Evolutionary conservation across 2,113 vertebrate genomes (phyloP), one percentile per base, ranked within the genome.

Genomic region (Oryzias woworae): DNA sequence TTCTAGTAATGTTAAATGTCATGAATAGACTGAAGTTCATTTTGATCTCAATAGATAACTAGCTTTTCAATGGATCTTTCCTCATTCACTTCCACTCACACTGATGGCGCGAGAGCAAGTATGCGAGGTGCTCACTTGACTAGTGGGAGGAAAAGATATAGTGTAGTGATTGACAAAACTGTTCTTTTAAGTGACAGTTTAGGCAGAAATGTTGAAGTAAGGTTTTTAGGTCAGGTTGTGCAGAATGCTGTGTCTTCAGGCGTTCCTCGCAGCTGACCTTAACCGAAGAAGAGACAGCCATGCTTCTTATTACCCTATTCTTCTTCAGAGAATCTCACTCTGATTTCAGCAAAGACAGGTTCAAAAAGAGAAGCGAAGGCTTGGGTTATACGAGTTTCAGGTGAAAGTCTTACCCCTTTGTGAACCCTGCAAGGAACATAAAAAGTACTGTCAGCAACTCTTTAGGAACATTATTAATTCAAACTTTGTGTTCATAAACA

Each of bases 181-280:
- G 12, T 36, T 44, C 50, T 20, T 63, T 63, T 26, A 31, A 46
- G 41, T 54, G 61, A 47, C 51, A 54, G 17, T 47, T 28, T 20
- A n/a, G 52, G 50, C 24, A 45, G 3, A 53, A 46, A 53, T 53
- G 61, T 54, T 54, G 61, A 63, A 46, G 50, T 18, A 24, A 43
- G 61, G 61, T 45, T 54, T 53, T 63, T 0, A 54, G 61, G 61
- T 63, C 61, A 45, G 50, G 22, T 50, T 6, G 47, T 14, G 16
- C 36, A 63, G 61, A 63, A 54, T 63, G 61, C n/a, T 6, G 41
- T 46, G 17, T 46, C 61, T 31, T 23, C 42, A 54, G 61, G 61
- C 50, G 14, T 46, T 63, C 10, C 23, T 31, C 3, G n/a, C 42
- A 63, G 61, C n/a, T 31, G 42, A 63, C 49, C 16, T 42, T 63